A percentile compares a stretch with the other conserved stretches of the same genome.
These are phyloP conservation scores for Noctuana brunneofusca DNA, from an alignment of 2,888 invertebrate genomes.

Conservation along the genomic window DNA sequence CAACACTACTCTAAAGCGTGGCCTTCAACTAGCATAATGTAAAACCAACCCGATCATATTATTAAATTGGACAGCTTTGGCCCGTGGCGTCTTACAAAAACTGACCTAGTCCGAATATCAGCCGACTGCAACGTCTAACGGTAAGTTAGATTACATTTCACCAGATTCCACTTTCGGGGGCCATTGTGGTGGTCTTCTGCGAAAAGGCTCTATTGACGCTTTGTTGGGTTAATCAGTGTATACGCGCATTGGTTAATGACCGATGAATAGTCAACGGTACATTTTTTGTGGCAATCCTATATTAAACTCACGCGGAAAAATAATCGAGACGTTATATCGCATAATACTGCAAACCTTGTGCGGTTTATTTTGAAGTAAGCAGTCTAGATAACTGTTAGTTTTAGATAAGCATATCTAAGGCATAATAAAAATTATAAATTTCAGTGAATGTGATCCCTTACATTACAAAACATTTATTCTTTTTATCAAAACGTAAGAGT, in stretches of 20 bases:
- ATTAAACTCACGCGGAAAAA: neutral
- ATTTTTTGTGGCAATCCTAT: neutral
- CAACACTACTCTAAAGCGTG: neutral
- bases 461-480: too few relatives aligned
- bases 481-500: too few relatives aligned
- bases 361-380: neutral
- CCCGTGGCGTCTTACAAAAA: slow-evolving; percentile 60
- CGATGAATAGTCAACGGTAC: slow-evolving; percentile 20
- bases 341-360: neutral
- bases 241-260: slow-evolving; percentile 13
- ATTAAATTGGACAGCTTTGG: slow-evolving; percentile 33
- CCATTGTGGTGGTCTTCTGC: slow-evolving; percentile 60
- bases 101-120: slow-evolving; percentile 78
- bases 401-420: neutral
- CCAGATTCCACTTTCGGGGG: slow-evolving; percentile 63
- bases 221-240: slow-evolving; percentile 3
- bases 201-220: slow-evolving; percentile 41
- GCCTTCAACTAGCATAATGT: neutral
- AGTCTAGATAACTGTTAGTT: neutral
- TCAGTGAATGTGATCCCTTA: too few relatives aligned
- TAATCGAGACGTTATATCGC: neutral
- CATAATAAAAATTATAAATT: too few relatives aligned
- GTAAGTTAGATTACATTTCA: slow-evolving; percentile 73
- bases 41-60: slow-evolving; percentile 15
- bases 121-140: slow-evolving; percentile 75